Conservation (phyloP, 2,113 vertebrate genomes). For the Morphnarchus princeps region DNA sequence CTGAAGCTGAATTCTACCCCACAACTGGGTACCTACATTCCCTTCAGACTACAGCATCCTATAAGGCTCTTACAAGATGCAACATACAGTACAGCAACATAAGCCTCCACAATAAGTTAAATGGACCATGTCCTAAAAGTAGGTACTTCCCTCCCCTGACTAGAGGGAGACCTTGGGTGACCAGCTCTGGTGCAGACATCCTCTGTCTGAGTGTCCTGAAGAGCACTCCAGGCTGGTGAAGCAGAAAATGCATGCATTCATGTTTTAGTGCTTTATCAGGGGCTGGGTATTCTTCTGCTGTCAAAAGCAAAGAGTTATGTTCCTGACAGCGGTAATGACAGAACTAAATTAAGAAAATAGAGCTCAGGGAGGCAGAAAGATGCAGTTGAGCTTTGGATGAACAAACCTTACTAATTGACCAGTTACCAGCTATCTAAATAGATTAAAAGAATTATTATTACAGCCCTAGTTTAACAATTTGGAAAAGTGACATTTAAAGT, state of each 20-base stretch:
- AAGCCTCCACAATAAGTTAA: neutral
- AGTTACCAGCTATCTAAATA: neutral
- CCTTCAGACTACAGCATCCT: neutral
- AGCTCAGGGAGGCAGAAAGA: neutral
- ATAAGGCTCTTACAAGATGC: neutral
- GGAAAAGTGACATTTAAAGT: slow-evolving; percentile 8
- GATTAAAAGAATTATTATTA: slow-evolving; percentile 12
- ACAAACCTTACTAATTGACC: neutral
- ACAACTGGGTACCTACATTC: neutral
- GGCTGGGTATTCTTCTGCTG: neutral
- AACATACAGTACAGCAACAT: neutral
- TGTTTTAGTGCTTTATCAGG: neutral
- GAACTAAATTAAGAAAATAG: neutral
- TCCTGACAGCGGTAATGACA: neutral
- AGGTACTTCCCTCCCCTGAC: neutral
- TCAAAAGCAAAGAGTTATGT: neutral
- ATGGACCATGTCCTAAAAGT: neutral
- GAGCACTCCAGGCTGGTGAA: neutral
- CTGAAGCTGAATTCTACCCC: neutral
- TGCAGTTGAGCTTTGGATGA: neutral
- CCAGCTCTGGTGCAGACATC: neutral
- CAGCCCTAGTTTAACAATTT: neutral
- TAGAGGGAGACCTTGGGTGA: neutral
- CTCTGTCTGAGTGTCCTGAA: neutral
- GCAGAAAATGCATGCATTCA: neutral